A percentile compares a stretch with the other conserved stretches of the same genome.
Evolutionary conservation across 2,113 vertebrate genomes (phyloP).

Genomic region (Cariama cristata): DNA sequence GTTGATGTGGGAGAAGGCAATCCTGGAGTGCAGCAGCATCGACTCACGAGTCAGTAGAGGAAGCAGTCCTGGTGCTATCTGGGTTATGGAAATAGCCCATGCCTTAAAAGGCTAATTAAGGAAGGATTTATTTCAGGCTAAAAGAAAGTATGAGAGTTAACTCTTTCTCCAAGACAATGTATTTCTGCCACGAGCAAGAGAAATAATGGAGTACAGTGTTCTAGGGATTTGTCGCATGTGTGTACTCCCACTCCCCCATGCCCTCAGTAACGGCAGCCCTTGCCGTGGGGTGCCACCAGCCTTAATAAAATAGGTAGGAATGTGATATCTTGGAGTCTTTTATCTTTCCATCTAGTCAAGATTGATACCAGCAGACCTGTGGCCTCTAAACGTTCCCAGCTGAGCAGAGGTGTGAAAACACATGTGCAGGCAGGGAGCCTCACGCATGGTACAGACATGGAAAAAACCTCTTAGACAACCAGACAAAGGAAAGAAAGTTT

Average conservation of each 20-base stretch:
- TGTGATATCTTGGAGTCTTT: not conserved
- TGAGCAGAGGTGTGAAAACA: not conserved
- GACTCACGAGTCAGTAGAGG: fast-evolving
- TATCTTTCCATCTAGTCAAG: not conserved
- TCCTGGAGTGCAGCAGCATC: not conserved
- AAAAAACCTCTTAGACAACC: not conserved
- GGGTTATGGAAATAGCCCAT: not conserved
- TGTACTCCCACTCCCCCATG: not conserved
- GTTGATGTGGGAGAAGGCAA: not conserved
- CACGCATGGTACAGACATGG: not conserved
- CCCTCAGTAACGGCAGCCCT: not conserved
- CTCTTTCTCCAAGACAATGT: not conserved
- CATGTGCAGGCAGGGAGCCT: not conserved
- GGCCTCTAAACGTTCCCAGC: not conserved
- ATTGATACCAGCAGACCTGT: not conserved
- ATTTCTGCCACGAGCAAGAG: not conserved
- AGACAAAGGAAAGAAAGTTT: not conserved
- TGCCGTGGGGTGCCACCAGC: not conserved
- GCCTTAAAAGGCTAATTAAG: slow-evolving; percentile 12
- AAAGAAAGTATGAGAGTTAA: not conserved
- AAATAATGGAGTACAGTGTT: not conserved
- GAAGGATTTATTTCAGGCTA: not conserved
- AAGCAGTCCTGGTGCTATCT: not conserved
- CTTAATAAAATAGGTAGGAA: not conserved
- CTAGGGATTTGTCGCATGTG: not conserved